Evolutionary conservation across 2,888 invertebrate genomes (phyloP).

Genomic region (Campoplex nolae): DNA sequence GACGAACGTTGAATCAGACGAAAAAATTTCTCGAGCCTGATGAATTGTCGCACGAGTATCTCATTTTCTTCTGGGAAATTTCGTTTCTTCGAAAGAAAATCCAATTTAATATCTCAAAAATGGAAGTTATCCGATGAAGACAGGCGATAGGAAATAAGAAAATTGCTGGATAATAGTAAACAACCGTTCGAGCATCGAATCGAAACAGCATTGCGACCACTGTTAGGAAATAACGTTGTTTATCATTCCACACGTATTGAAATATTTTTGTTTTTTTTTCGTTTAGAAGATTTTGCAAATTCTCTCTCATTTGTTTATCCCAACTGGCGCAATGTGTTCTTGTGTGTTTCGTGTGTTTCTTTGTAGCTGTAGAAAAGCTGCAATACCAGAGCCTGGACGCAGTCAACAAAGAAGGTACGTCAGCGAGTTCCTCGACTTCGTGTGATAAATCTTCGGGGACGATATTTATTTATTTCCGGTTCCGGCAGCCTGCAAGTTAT

Average conservation of each 20-base stretch:
- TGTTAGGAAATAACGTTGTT: not conserved
- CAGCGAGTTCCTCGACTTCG: conserved; percentile 59
- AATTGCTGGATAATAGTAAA: too few relatives aligned
- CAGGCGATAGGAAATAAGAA: too few relatives aligned
- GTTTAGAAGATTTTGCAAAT: not conserved
- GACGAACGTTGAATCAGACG: too few relatives aligned
- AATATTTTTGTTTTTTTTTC: not conserved
- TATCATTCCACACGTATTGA: not conserved
- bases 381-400: conserved; percentile 89
- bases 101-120: too few relatives aligned
- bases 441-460: not conserved
- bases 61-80: too few relatives aligned
- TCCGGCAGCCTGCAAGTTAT: conserved; percentile 15
- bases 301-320: conserved; percentile 28
- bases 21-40: too few relatives aligned
- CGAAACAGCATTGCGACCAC: conserved; percentile 43
- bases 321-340: conserved; percentile 68
- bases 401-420: conserved; percentile 89
- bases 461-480: not conserved
- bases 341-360: conserved; percentile 82
- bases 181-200: not conserved
- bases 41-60: too few relatives aligned
- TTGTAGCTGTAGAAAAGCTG: conserved; percentile 86
- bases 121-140: too few relatives aligned
- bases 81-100: too few relatives aligned